A percentile compares a stretch with the other conserved stretches of the same genome.
phyloP scores from a whole-genome alignment of 2,113 vertebrate genomes.

The Petaurus breviceps region DNA sequence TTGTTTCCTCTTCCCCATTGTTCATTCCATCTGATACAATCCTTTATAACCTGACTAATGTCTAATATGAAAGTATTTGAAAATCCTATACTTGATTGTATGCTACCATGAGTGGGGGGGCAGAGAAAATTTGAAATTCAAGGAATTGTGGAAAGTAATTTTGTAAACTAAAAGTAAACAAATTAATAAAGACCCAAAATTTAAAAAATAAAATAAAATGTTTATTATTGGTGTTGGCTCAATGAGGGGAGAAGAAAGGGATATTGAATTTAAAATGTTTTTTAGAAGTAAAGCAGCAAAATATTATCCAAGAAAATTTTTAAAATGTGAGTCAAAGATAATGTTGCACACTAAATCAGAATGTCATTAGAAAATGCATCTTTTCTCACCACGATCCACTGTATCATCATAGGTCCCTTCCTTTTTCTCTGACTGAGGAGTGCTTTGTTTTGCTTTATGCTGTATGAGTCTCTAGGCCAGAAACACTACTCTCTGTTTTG shows the following conservation, averaged over 20 bases:
- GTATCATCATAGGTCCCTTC: background rate
- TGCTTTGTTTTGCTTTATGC: constrained; percentile 12
- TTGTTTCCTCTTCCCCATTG: too few relatives aligned
- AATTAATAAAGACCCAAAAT: too few relatives aligned
- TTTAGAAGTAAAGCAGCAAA: background rate
- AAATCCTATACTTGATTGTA: too few relatives aligned
- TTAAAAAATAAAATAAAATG: too few relatives aligned
- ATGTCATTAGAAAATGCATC: background rate
- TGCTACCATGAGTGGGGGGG: too few relatives aligned
- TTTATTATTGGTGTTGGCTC: background rate
- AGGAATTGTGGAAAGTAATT: too few relatives aligned
- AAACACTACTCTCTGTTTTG: constrained; percentile 42
- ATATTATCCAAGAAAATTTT: background rate
- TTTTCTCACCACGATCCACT: constrained; percentile 15
- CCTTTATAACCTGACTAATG: too few relatives aligned
- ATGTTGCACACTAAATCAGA: background rate
- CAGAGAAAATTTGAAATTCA: too few relatives aligned
- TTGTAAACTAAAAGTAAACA: too few relatives aligned
- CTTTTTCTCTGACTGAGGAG: background rate
- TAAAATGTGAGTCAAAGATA: background rate
- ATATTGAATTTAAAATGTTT: background rate
- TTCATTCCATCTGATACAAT: too few relatives aligned
- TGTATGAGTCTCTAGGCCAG: background rate
- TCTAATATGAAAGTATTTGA: too few relatives aligned
- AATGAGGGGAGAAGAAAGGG: background rate